Percentiles rank a stretch among this genome's conserved stretches.
These are phyloP conservation scores for Molossus molossus DNA, from an alignment of 2,797 vertebrate genomes.

Conservation along the genomic window DNA sequence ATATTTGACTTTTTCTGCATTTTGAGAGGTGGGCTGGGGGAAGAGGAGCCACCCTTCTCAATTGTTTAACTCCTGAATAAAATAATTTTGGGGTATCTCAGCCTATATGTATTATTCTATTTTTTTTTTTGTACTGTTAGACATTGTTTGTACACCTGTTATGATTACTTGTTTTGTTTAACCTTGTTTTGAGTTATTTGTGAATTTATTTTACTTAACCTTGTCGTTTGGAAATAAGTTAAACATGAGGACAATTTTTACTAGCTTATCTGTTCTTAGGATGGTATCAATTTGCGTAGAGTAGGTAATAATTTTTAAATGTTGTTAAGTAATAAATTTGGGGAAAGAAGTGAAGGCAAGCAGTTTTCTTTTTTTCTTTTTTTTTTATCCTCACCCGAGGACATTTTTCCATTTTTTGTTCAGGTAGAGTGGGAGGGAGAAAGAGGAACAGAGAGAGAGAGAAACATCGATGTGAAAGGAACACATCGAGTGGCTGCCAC, in stretches of 20 bases:
- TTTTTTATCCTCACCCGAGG: too few relatives aligned
- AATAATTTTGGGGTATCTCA: not conserved
- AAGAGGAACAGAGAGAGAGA: too few relatives aligned
- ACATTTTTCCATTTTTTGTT: too few relatives aligned
- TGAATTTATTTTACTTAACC: constrained; percentile 17
- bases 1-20: not conserved
- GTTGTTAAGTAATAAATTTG: not conserved
- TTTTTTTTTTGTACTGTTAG: not conserved
- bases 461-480: too few relatives aligned
- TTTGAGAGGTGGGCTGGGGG: not conserved
- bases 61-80: constrained; percentile 1
- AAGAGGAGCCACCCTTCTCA: not conserved
- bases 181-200: not conserved
- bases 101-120: not conserved
- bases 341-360: not conserved
- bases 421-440: too few relatives aligned
- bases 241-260: constrained; percentile 12
- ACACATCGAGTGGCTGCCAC: too few relatives aligned
- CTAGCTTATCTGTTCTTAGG: constrained; percentile 6
- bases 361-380: not conserved
- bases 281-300: not conserved
- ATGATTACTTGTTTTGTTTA: constrained; percentile 6
- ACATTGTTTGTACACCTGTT: not conserved
- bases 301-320: not conserved
- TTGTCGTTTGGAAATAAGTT: constrained; percentile 51